These are phyloP conservation scores for Drosophila koepferae DNA, from an alignment of 2,888 invertebrate species.

Conservation along the genomic window DNA sequence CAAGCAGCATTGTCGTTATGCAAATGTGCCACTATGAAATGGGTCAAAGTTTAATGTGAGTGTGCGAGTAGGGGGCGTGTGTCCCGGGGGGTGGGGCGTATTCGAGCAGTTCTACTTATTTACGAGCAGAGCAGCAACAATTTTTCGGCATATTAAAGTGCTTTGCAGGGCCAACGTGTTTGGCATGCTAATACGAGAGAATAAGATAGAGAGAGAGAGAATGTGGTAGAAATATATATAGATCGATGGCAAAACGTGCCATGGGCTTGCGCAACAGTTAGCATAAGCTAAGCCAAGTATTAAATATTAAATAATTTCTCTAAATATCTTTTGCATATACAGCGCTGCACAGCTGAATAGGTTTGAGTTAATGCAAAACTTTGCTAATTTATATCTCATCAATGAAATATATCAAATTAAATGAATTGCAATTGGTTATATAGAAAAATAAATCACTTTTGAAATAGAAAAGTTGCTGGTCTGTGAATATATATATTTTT, in stretches of 20 bases:
- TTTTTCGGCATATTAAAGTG: conserved; percentile 35
- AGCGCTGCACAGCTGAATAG: not conserved
- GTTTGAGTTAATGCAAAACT: not conserved
- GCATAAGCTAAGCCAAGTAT: not conserved
- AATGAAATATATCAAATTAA: not conserved
- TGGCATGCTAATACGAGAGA: conserved; percentile 38
- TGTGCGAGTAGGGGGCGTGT: conserved; percentile 25
- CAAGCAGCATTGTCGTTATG: conserved; percentile 49
- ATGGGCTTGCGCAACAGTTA: conserved; percentile 37
- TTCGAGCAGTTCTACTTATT: conserved; percentile 34
- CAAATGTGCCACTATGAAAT: conserved; percentile 63
- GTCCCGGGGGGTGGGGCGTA: conserved; percentile 10
- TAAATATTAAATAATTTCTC: conserved; percentile 2
- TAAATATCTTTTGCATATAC: not conserved
- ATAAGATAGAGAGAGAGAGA: not conserved
- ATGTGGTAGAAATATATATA: not conserved
- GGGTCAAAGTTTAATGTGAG: conserved; percentile 72
- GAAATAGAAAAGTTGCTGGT: too few relatives aligned
- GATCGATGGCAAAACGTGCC: not conserved
- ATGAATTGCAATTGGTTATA: not conserved
- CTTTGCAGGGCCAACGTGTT: conserved; percentile 38
- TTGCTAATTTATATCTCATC: not conserved
- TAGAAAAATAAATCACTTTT: not conserved
- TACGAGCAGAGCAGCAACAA: conserved; percentile 28
- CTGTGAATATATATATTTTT: too few relatives aligned